Percentiles rank a stretch among this genome's conserved stretches.
phyloP scores from a whole-genome alignment of 1,140 invertebrate species.

The Penaeus indicus region DNA sequence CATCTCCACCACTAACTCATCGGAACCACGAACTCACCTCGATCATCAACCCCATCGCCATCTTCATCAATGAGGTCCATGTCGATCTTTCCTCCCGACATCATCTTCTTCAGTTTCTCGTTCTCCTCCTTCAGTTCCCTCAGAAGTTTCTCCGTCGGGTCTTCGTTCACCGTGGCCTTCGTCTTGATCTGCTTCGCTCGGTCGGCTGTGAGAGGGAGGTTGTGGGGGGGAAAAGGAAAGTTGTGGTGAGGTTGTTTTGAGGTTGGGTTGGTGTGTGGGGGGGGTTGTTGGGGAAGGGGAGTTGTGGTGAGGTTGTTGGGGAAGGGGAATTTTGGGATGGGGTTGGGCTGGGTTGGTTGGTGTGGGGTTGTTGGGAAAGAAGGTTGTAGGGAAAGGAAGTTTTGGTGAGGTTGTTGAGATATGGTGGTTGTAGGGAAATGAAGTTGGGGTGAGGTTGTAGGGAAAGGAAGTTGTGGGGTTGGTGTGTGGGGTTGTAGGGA shows the following conservation, averaged over 20 bases:
- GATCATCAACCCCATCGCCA: conserved; percentile 65
- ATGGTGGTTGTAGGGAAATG: too few relatives aligned
- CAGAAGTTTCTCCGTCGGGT: conserved; percentile 75
- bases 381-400: too few relatives aligned
- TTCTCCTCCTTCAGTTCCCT: conserved; percentile 77
- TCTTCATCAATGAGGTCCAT: conserved; percentile 70
- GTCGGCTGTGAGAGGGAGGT: conserved; percentile 71
- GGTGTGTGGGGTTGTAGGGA: too few relatives aligned
- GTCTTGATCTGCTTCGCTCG: conserved; percentile 77
- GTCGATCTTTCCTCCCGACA: conserved; percentile 70
- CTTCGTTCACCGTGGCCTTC: conserved; percentile 75
- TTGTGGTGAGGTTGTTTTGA: neutral
- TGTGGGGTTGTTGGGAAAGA: too few relatives aligned
- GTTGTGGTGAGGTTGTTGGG: neutral
- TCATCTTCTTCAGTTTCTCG: conserved; percentile 72
- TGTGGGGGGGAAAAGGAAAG: neutral
- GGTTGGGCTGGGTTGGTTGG: too few relatives aligned
- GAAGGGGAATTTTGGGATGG: too few relatives aligned
- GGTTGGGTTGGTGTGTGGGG: too few relatives aligned
- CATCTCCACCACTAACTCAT: conserved; percentile 72
- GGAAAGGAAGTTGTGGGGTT: too few relatives aligned
- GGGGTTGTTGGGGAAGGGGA: neutral
- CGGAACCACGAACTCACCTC: conserved; percentile 67
- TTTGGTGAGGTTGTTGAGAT: too few relatives aligned
- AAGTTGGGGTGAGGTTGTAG: too few relatives aligned